Evolutionary conservation across 2,797 vertebrate species (phyloP), one percentile per base, ranked within the genome.

Genomic region (Leptatherina wallacei): DNA sequence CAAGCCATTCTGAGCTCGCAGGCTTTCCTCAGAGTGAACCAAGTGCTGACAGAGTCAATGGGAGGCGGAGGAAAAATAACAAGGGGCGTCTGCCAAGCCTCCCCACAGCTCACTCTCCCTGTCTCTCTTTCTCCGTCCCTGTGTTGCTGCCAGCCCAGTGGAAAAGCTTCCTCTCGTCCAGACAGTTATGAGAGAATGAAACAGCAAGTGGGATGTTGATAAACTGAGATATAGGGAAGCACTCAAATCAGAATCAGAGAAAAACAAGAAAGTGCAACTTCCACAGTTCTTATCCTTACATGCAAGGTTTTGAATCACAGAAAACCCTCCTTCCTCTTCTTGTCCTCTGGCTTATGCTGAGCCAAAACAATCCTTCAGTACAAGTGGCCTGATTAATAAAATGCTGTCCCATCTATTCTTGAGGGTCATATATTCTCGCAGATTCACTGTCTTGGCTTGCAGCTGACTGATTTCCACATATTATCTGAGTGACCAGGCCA

Each of bases 41-140:
- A 69, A 73, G 78, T 82, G 86, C 89, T 91, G 92, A 94, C 88
- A 92, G 89, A 91, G 83, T 90, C 82, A 88, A 92, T 86, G 87
- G 91, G 88, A 91, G 91, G 83, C 52, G 79, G 92, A 90, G 87
- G 88, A 91, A 92, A 92, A 93, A 94, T 90, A 93, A 93, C 87
- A 94, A 91, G 78, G 64, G 77, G 40, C 20, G 36, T 86, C 85
- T 91, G 90, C 91, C 92, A 92, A 93, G 86, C 76, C 85, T 91
- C 84, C 84, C 88, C 59, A 70, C 83, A 82, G 85, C 77, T 75
- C 16, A 40, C 74, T 69, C 73, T 72, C 74, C 47, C 73, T 61
- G 38, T 80, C 71, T 83, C 77, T 72, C 77, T 69, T 35, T 78
- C 78, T 71, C 66, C 62, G 47, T 84, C 65, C 81, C 70, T 59